Evolutionary conservation across 2,888 invertebrate species (phyloP).

Genomic region (Argyra leucocephala): DNA sequence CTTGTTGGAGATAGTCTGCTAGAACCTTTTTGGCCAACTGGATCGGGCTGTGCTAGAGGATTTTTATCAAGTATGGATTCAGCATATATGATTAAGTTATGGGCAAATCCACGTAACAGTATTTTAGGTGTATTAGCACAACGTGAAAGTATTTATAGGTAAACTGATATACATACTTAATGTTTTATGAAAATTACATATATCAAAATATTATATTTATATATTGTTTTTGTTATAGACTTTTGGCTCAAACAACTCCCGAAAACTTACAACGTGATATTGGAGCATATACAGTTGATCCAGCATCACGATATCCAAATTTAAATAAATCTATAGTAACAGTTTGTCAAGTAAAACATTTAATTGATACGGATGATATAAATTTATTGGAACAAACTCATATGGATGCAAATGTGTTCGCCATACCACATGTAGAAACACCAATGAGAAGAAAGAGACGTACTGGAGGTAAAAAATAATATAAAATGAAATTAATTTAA

Average conservation of each 20-base stretch:
- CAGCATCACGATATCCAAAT: constrained; percentile 76
- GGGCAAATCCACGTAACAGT: constrained; percentile 58
- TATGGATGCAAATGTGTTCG: constrained; percentile 44
- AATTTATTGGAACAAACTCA: constrained; percentile 47
- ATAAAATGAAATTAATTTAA: constrained; percentile 12
- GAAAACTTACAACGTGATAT: constrained; percentile 89
- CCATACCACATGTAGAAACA: constrained; percentile 52
- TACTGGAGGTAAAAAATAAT: constrained; percentile 36
- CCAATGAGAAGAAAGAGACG: constrained; percentile 40
- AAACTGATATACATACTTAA: no score
- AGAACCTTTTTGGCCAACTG: constrained; percentile 99
- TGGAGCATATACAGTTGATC: constrained; percentile 76
- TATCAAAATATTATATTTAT: no score
- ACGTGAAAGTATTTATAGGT: constrained; percentile 84
- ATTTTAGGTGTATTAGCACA: constrained; percentile 78
- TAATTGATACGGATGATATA: constrained; percentile 64
- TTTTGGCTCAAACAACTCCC: constrained; percentile 87
- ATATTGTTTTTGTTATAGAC: constrained; percentile 22
- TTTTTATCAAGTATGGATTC: constrained; percentile 93
- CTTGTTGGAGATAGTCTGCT: constrained; percentile 93
- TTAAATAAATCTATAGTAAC: constrained; percentile 65
- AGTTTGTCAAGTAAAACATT: constrained; percentile 62
- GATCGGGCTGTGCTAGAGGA: constrained; percentile 94
- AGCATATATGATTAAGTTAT: constrained; percentile 85
- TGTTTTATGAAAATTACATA: no score